Conservation (phyloP, 2,113 vertebrate genomes). For the Apistogramma diplotaenia region DNA sequence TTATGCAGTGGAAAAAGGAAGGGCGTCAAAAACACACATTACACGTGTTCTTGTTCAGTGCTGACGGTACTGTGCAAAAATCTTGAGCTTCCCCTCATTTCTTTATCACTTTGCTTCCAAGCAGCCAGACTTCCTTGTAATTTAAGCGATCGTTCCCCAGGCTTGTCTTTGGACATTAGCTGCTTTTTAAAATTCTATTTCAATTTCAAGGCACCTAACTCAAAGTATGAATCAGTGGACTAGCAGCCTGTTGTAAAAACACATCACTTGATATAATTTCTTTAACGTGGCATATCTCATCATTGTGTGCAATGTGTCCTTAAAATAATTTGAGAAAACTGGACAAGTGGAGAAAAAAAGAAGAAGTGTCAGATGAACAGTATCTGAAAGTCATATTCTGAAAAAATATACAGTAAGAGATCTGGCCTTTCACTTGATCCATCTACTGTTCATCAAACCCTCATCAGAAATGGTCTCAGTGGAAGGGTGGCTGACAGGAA, state of each 20-base stretch:
- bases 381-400: not conserved
- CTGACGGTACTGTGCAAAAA: not conserved
- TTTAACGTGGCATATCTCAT: not conserved
- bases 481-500: not conserved
- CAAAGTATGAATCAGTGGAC: no score
- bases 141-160: no score
- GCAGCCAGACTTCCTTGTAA: no score
- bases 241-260: not conserved
- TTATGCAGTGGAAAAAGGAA: not conserved
- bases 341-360: not conserved
- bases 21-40: not conserved
- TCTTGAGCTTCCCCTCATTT: not conserved
- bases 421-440: not conserved
- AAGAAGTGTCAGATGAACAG: not conserved
- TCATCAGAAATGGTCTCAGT: not conserved
- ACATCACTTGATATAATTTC: not conserved
- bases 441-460: not conserved
- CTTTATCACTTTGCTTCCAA: no score
- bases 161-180: no score
- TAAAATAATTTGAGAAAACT: fast-evolving
- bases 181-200: no score
- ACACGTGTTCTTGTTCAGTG: not conserved
- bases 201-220: no score
- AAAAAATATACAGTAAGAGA: no score
- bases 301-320: not conserved